phyloP scores from a whole-genome alignment of 2,797 vertebrate species.

The Microhierax caerulescens region DNA sequence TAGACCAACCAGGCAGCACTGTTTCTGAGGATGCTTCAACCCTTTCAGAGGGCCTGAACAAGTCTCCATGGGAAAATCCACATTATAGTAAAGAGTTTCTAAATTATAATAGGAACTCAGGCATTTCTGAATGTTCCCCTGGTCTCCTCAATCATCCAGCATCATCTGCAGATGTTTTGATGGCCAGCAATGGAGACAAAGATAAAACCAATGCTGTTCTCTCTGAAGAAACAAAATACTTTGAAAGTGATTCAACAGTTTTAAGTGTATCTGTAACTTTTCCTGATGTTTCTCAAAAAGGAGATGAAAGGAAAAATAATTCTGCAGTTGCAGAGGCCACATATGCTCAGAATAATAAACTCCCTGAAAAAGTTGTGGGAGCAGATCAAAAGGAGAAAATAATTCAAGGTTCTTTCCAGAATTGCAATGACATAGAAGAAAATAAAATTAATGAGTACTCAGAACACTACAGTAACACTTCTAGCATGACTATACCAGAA shows the following conservation, averaged over 20 bases:
- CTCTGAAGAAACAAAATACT: slow-evolving; percentile 9
- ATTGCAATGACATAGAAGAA: not conserved
- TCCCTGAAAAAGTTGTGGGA: not conserved
- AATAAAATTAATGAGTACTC: not conserved
- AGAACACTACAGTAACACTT: not conserved
- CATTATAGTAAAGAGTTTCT: not conserved
- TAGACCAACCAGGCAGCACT: not conserved
- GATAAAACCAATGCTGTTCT: not conserved
- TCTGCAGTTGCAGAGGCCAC: not conserved
- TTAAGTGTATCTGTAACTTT: not conserved
- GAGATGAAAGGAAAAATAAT: not conserved
- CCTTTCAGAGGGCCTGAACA: not conserved
- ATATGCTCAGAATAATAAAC: not conserved
- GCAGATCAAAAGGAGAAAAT: not conserved
- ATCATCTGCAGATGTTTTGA: not conserved
- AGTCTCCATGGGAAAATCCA: not conserved
- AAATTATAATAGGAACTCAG: not conserved
- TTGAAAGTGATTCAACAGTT: slow-evolving; percentile 11
- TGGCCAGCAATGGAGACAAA: not conserved
- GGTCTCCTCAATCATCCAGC: not conserved
- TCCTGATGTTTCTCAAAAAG: not conserved
- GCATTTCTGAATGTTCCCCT: not conserved
- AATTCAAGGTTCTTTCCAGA: not conserved
- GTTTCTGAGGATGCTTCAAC: not conserved
- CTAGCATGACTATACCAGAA: not conserved